Percentiles rank a stretch among this genome's conserved stretches.
These are phyloP conservation scores for Meta bourneti DNA, from an alignment of 2,888 invertebrate genomes.

Conservation along the genomic window DNA sequence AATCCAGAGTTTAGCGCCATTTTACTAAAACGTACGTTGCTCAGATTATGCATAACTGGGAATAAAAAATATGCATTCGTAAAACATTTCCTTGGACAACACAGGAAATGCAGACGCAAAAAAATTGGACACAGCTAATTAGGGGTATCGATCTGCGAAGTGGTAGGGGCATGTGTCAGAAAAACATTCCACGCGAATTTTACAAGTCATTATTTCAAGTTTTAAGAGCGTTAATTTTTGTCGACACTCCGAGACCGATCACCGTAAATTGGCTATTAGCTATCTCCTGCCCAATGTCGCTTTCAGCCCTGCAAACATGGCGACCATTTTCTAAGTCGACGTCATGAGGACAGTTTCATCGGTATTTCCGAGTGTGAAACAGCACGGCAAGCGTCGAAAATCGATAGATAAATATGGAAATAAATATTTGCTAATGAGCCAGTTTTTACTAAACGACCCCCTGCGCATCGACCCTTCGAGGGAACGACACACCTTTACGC, in stretches of 20 bases:
- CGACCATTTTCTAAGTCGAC: slow-evolving; percentile 73
- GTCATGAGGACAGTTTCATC: slow-evolving; percentile 70
- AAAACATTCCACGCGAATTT: not conserved
- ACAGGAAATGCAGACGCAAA: too few relatives aligned
- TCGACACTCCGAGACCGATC: too few relatives aligned
- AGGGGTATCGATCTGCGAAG: not conserved
- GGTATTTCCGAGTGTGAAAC: slow-evolving; percentile 47
- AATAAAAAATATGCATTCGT: too few relatives aligned
- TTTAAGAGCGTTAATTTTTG: too few relatives aligned
- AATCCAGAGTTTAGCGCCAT: too few relatives aligned
- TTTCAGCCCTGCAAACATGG: slow-evolving; percentile 65
- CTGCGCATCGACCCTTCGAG: not conserved
- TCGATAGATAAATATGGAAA: slow-evolving; percentile 48
- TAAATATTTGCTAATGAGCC: not conserved
- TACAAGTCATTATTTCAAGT: not conserved
- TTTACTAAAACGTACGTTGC: too few relatives aligned
- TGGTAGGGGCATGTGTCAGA: not conserved
- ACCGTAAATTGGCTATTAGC: slow-evolving; percentile 12
- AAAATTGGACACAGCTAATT: not conserved
- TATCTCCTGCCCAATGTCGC: slow-evolving; percentile 24
- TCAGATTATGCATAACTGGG: too few relatives aligned
- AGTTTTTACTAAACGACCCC: not conserved
- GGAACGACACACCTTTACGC: slow-evolving; percentile 1
- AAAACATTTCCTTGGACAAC: too few relatives aligned
- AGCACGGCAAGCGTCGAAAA: slow-evolving; percentile 33